These are phyloP conservation scores for Eurystomus glaucurus DNA, from an alignment of 2,797 vertebrate species.

Conservation along the genomic window DNA sequence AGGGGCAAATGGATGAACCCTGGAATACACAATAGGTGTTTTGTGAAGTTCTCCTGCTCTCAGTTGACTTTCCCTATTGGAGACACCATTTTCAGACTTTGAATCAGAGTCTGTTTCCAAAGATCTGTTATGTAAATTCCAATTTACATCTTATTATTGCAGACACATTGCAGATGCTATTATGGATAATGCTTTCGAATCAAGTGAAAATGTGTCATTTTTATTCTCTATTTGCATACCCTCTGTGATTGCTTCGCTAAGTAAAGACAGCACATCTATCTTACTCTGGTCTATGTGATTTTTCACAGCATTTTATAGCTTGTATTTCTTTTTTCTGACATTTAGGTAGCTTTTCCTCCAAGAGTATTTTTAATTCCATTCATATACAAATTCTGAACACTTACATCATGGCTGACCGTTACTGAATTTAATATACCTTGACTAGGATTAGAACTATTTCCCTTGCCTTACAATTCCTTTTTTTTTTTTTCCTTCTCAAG, in stretches of 20 bases:
- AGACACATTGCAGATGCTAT: slow-evolving; percentile 68
- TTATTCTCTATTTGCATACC: slow-evolving; percentile 64
- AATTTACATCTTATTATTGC: slow-evolving; percentile 58
- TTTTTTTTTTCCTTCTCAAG: not conserved
- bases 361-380: slow-evolving; percentile 47
- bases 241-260: slow-evolving; percentile 55
- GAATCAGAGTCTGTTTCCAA: slow-evolving; percentile 2
- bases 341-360: slow-evolving; percentile 15
- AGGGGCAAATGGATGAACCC: not conserved
- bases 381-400: slow-evolving; percentile 25
- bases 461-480: not conserved
- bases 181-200: slow-evolving; percentile 66
- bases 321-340: slow-evolving; percentile 31
- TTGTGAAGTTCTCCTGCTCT: not conserved
- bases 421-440: slow-evolving; percentile 39
- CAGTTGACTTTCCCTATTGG: not conserved
- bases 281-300: slow-evolving; percentile 6
- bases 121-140: slow-evolving; percentile 59
- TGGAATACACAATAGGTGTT: not conserved
- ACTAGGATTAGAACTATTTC: slow-evolving; percentile 47
- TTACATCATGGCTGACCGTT: not conserved
- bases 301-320: slow-evolving; percentile 43
- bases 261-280: slow-evolving; percentile 56
- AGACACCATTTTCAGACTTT: not conserved
- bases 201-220: slow-evolving; percentile 66